A percentile compares a stretch with the other conserved stretches of the same genome.
phyloP scores from a whole-genome alignment of 2,113 vertebrate genomes.

The Callocephalon fimbriatum region DNA sequence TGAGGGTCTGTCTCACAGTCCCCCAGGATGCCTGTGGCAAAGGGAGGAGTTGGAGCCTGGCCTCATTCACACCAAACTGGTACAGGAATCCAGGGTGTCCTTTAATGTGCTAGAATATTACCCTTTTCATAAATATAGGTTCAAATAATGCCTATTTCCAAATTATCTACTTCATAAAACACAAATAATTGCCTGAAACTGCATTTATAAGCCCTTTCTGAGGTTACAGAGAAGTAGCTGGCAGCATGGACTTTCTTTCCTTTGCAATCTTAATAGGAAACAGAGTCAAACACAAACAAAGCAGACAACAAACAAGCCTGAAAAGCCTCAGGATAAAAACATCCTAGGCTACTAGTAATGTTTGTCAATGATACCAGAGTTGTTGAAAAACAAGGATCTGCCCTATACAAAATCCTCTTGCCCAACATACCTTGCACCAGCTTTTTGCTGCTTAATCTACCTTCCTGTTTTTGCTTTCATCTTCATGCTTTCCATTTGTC shows the following conservation, averaged over 20 bases:
- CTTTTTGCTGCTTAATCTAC: rapidly evolving
- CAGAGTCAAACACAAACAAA: neutral
- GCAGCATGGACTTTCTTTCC: neutral
- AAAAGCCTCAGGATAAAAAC: neutral
- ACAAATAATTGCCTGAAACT: neutral
- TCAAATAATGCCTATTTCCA: neutral
- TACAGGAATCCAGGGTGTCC: rapidly evolving
- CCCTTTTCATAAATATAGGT: neutral
- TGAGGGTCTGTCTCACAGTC: rapidly evolving
- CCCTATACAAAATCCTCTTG: neutral
- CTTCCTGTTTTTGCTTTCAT: neutral
- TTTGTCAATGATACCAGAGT: neutral
- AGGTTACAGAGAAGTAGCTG: neutral
- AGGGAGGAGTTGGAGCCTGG: neutral
- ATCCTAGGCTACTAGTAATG: neutral
- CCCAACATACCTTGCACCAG: neutral
- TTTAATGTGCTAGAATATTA: neutral
- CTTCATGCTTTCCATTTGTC: neutral
- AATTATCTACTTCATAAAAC: neutral
- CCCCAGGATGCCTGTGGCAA: neutral
- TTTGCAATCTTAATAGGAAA: neutral
- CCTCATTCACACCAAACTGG: neutral
- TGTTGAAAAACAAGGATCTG: neutral
- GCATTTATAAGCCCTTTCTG: neutral
- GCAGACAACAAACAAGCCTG: neutral